Base-by-base conservation (phyloP, 2,113 vertebrate species). In the Anthoscopus minutus region DNA sequence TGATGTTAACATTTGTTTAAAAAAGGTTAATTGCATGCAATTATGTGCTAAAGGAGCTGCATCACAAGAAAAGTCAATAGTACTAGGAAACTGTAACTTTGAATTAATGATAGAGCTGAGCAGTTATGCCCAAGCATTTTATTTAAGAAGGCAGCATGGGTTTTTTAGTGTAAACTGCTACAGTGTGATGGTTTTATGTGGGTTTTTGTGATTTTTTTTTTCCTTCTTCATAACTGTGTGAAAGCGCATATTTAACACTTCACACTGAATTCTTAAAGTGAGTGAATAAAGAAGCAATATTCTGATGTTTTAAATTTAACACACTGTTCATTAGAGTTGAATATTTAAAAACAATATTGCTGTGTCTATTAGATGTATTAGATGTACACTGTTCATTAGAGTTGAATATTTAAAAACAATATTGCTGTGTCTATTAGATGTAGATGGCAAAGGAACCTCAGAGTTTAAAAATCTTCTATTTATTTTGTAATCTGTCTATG, bases 1-100 rank as follows among this genome's bases (percentile, higher is more conserved):
- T 82, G 86, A 81, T 96, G 91, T 79, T 92, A 97, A 84, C 85
- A 84, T 95, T 94, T 96, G 80, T 92, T 93, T 93, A 53, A 91
- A 84, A 92, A 96, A 96, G 90, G 88, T 95, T 96, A 96, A 97
- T 96, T 93, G 82, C 69, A 56, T 64, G n/a, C 80, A 87, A 95
- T 96, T 93, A 92, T 65, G 86, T 93, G 86, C 76, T 93, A 67
- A 95, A 94, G 82, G 65, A 91, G 51, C 74, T 95, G 81, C 56
- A 93, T 89, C 92, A 92, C 81, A 74, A 69, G 56, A 91, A 93
- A 94, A 96, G 83, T 96, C 94, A 94, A 86, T 97, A 94, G 47
- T 67, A 92, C 73, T 81, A 84, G 82, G 84, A 93, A 96, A 94
- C 78, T 92, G 74, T 91, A 95, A 83, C 94, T 93, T 82, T 83